These are phyloP conservation scores for Eupeodes latifasciatus DNA, from an alignment of 2,888 invertebrate genomes.

Conservation along the genomic window DNA sequence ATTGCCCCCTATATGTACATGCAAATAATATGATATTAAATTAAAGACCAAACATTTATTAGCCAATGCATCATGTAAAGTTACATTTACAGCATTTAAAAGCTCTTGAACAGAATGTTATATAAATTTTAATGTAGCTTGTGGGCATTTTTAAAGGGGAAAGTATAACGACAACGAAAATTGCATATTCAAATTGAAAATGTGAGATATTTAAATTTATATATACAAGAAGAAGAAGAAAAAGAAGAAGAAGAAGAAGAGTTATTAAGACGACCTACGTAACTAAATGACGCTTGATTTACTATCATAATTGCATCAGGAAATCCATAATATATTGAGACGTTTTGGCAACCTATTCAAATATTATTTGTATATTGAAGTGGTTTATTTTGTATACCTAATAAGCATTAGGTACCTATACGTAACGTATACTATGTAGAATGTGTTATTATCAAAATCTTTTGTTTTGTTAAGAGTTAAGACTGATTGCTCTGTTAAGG, in stretches of 20 bases:
- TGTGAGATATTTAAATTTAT: background rate
- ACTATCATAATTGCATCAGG: background rate
- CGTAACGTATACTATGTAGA: no score
- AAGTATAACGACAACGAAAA: background rate
- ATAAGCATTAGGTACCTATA: background rate
- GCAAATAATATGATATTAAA: background rate
- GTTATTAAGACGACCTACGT: no score
- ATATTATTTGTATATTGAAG: background rate
- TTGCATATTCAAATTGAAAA: constrained; percentile 7
- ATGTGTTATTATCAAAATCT: no score
- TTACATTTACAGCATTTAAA: constrained; percentile 6
- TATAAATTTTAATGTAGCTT: background rate
- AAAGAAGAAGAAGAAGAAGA: background rate
- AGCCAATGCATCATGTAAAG: background rate
- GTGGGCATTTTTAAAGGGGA: background rate
- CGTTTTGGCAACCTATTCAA: background rate
- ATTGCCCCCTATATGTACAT: no score
- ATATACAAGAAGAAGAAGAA: background rate
- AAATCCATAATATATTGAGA: constrained; percentile 1
- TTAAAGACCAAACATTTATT: background rate
- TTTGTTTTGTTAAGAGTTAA: no score
- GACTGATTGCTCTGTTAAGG: no score
- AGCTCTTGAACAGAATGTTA: background rate
- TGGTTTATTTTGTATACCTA: background rate
- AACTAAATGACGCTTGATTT: background rate